Evolutionary conservation across 2,113 vertebrate genomes (phyloP).

Genomic region (Chlamydotis undulata): DNA sequence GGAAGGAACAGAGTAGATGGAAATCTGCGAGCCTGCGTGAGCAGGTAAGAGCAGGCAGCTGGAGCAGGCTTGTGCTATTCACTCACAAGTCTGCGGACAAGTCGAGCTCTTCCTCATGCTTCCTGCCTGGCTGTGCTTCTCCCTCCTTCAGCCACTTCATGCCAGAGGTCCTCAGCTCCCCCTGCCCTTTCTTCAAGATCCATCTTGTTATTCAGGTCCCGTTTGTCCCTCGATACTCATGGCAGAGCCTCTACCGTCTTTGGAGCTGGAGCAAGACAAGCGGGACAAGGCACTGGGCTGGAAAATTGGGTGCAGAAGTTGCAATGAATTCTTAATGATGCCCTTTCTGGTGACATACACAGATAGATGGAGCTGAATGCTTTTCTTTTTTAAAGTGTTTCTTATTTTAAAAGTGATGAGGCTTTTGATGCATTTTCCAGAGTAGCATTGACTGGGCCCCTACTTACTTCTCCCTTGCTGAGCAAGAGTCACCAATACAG

Average conservation of each 20-base stretch:
- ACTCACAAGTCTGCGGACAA: neutral
- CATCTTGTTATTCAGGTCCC: constrained; percentile 51
- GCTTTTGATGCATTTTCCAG: constrained; percentile 44
- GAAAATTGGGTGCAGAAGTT: constrained; percentile 77
- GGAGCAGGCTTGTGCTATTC: neutral
- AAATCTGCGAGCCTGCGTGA: neutral
- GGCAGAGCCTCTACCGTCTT: constrained; percentile 27
- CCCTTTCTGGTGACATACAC: constrained; percentile 26
- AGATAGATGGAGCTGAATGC: constrained; percentile 13
- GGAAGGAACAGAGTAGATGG: neutral
- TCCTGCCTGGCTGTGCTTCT: neutral
- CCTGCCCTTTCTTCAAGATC: neutral
- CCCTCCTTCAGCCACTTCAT: neutral
- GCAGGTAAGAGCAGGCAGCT: neutral
- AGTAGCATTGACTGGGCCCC: neutral
- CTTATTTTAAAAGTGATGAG: constrained; percentile 56
- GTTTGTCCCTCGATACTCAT: neutral
- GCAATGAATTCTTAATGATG: constrained; percentile 75
- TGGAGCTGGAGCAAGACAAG: constrained; percentile 51
- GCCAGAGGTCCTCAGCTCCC: neutral
- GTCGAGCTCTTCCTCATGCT: neutral
- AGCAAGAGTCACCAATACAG: neutral
- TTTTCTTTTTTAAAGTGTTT: constrained; percentile 39
- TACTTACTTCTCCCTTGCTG: constrained; percentile 9
- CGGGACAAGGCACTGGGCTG: constrained; percentile 68